phyloP scores from a whole-genome alignment of 2,797 vertebrate genomes.

The Sternarchorhynchus goeldii region DNA sequence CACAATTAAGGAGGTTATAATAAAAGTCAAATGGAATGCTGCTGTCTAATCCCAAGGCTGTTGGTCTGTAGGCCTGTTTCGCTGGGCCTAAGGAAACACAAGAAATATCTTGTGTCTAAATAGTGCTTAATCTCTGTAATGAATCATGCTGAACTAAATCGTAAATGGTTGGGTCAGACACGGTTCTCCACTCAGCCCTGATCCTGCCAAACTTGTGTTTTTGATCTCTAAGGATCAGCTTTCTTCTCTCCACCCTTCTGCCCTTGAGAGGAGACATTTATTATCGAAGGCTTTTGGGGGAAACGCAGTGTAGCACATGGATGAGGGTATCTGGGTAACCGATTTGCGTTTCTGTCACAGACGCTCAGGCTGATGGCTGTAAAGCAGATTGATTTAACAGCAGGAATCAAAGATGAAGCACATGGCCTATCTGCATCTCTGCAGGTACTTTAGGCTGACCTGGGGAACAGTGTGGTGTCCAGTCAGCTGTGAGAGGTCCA shows the following conservation, averaged over 20 bases:
- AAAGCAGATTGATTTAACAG: slow-evolving; percentile 14
- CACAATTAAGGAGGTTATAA: background rate
- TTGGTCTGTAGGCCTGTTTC: background rate
- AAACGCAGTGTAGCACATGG: background rate
- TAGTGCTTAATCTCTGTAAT: background rate
- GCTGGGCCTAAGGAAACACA: background rate
- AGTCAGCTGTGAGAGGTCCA: background rate
- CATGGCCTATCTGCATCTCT: background rate
- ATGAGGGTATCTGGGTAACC: background rate
- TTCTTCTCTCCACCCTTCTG: slow-evolving; percentile 1
- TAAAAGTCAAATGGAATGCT: slow-evolving; percentile 12
- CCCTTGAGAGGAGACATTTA: background rate
- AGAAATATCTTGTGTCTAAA: background rate
- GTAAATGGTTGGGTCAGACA: background rate
- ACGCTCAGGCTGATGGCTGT: background rate
- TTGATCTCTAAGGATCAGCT: slow-evolving; percentile 9
- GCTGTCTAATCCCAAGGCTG: slow-evolving; percentile 1
- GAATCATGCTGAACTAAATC: background rate
- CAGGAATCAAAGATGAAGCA: background rate
- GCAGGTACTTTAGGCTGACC: slow-evolving; percentile 6
- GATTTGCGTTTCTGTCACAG: background rate
- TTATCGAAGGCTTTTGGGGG: background rate
- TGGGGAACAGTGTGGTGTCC: background rate
- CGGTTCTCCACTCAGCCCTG: background rate
- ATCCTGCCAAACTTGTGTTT: slow-evolving; percentile 8